Percentiles rank a stretch among this genome's conserved stretches.
Conservation (phyloP, 2,797 vertebrate species). For the Sarcoramphus papa region DNA sequence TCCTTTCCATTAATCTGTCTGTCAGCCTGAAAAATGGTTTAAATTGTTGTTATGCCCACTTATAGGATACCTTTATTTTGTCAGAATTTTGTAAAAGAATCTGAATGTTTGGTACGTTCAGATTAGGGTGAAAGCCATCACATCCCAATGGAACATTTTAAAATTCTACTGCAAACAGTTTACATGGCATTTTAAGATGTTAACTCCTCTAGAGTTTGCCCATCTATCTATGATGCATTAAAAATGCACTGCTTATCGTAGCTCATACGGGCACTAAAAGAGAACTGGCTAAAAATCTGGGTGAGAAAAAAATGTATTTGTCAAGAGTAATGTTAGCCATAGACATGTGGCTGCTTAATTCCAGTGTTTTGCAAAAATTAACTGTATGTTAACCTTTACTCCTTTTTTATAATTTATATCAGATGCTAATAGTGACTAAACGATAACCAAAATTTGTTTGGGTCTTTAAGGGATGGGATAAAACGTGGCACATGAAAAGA, state of each 20-base stretch:
- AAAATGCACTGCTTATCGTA: not conserved
- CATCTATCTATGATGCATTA: not conserved
- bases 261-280: not conserved
- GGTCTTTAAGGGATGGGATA: not conserved
- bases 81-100: not conserved
- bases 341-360: not conserved
- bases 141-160: not conserved
- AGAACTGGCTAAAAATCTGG: not conserved
- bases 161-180: not conserved
- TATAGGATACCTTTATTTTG: not conserved
- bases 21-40: not conserved
- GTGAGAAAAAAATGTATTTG: not conserved
- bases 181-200: not conserved
- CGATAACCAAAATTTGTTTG: not conserved
- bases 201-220: not conserved
- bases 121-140: not conserved
- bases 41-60: not conserved
- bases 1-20: not conserved
- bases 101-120: not conserved
- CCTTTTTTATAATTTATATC: not conserved
- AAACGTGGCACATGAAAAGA: accelerated
- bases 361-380: not conserved
- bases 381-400: not conserved
- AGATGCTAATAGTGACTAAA: not conserved
- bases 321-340: not conserved